Conservation (phyloP, 2,888 invertebrate genomes). For the Lathronympha strigana region DNA sequence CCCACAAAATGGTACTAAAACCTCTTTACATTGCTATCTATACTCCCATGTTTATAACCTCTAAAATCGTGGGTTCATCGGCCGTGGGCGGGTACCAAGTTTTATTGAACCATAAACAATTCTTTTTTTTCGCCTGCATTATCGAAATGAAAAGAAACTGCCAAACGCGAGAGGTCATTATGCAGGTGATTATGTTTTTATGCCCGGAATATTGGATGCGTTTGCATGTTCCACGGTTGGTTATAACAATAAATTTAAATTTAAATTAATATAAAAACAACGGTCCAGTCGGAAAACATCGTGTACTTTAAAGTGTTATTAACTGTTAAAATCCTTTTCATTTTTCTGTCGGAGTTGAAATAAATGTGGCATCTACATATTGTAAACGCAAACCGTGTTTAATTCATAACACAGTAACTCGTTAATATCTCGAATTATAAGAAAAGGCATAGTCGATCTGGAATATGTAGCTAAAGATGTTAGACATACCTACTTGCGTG, state of each 20-base stretch:
- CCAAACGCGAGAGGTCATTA: constrained; percentile 14
- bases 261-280: too few species aligned
- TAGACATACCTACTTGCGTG: too few species aligned
- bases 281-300: too few species aligned
- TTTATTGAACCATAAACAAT: constrained; percentile 37
- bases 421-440: too few species aligned
- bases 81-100: constrained; percentile 26
- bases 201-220: neutral
- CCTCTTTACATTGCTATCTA: neutral
- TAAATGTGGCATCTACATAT: too few species aligned
- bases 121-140: constrained; percentile 24
- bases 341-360: too few species aligned
- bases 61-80: constrained; percentile 29
- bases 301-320: too few species aligned
- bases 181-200: constrained; percentile 17
- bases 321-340: too few species aligned
- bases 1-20: neutral
- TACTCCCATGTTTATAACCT: neutral
- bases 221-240: neutral
- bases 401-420: too few species aligned
- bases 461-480: too few species aligned
- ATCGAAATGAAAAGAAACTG: constrained; percentile 16
- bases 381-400: too few species aligned
- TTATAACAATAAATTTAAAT: neutral
- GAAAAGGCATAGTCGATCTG: too few species aligned